Percentiles rank a stretch among this genome's conserved stretches.
These are phyloP conservation scores for Troides oblongomaculatus DNA, from an alignment of 2,888 invertebrate species.

Conservation along the genomic window DNA sequence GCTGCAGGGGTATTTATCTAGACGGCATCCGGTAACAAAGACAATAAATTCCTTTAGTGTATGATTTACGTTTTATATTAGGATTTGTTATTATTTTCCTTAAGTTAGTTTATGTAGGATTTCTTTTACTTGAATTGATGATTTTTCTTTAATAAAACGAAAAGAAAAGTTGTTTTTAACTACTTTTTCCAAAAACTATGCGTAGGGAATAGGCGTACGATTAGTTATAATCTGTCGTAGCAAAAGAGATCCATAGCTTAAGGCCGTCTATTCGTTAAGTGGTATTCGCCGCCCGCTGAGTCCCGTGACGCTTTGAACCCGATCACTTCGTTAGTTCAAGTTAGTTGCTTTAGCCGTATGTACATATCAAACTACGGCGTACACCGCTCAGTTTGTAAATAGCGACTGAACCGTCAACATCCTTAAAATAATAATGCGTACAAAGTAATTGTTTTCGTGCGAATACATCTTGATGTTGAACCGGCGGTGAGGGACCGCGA, in stretches of 20 bases:
- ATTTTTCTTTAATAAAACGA: too few relatives aligned
- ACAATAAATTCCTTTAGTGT: not conserved
- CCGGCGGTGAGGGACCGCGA: constrained; percentile 64
- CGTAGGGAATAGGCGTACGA: not conserved
- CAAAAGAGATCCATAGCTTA: constrained; percentile 21
- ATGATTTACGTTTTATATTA: too few relatives aligned
- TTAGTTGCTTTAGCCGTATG: constrained; percentile 62
- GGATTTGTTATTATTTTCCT: too few relatives aligned
- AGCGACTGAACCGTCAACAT: constrained; percentile 67
- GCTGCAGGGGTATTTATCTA: too few relatives aligned
- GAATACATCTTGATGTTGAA: constrained; percentile 54
- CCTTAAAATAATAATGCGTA: constrained; percentile 42
- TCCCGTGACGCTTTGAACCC: constrained; percentile 69
- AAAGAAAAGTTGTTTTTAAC: not conserved
- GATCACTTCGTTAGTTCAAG: constrained; percentile 74
- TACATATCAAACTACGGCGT: constrained; percentile 57
- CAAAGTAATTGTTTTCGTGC: constrained; percentile 42
- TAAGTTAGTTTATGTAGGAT: too few relatives aligned
- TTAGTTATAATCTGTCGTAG: constrained; percentile 7
- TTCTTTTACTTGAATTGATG: too few relatives aligned
- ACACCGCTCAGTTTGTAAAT: constrained; percentile 64
- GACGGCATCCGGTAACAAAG: too few relatives aligned
- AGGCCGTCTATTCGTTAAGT: constrained; percentile 49
- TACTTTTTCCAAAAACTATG: not conserved
- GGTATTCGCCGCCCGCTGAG: constrained; percentile 58